Evolutionary conservation across 2,113 vertebrate genomes (phyloP).

Genomic region (Podilymbus podiceps): DNA sequence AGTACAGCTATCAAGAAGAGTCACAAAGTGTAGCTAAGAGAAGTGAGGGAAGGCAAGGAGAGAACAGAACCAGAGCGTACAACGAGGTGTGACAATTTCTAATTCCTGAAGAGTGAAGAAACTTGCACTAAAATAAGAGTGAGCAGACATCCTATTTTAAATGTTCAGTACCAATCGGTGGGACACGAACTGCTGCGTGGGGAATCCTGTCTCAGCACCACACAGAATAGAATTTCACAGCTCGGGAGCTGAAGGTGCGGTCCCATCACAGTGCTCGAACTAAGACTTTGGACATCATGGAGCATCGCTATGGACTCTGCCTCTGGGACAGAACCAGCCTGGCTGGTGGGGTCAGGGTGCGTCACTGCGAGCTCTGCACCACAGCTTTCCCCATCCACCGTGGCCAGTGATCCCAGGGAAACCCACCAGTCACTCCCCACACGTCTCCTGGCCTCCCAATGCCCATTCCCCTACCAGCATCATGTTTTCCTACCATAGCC

Average conservation of each 20-base stretch:
- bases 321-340: not conserved
- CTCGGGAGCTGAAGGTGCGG: not conserved
- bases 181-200: not conserved
- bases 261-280: not conserved
- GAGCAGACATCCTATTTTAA: slow-evolving; percentile 41
- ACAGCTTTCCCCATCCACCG: not conserved
- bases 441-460: not conserved
- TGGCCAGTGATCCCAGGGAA: not conserved
- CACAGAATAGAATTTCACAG: not conserved
- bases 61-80: slow-evolving; percentile 10
- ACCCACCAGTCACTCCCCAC: not conserved
- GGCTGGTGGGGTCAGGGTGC: not conserved
- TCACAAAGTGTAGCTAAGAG: not conserved
- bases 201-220: not conserved
- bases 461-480: not conserved
- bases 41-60: slow-evolving; percentile 9
- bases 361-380: not conserved
- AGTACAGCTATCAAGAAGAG: not conserved
- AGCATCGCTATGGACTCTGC: not conserved
- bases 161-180: not conserved
- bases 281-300: not conserved
- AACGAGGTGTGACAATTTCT: slow-evolving; percentile 43
- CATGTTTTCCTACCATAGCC: rapidly evolving
- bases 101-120: slow-evolving; percentile 26
- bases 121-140: slow-evolving; percentile 41